Evolutionary conservation across 2,113 vertebrate genomes (phyloP).

Genomic region (Takifugu flavidus): DNA sequence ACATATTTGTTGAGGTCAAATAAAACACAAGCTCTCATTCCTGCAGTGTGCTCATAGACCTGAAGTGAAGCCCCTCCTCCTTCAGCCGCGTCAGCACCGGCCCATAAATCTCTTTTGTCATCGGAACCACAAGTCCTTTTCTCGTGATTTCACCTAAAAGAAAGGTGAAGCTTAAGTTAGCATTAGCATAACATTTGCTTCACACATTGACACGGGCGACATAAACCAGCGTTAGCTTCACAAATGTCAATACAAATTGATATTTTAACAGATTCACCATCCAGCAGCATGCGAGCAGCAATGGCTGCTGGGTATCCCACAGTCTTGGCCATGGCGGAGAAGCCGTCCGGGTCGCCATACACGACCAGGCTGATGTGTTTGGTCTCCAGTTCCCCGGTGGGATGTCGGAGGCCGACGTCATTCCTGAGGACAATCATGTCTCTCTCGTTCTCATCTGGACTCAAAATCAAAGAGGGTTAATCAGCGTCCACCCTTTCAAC

Average conservation of each 20-base stretch:
- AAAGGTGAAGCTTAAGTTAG: neutral
- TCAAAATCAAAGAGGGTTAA: too few relatives aligned
- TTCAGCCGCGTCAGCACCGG: conserved; percentile 82
- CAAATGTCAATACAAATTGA: too few relatives aligned
- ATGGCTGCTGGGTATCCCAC: conserved; percentile 93
- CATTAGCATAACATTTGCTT: neutral
- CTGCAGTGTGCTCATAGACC: conserved; percentile 73
- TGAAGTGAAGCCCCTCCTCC: conserved; percentile 85
- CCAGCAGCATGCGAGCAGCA: conserved; percentile 89
- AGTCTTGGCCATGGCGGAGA: conserved; percentile 96
- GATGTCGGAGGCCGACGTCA: conserved; percentile 87
- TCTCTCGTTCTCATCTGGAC: conserved; percentile 81
- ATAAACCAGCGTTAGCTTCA: too few relatives aligned
- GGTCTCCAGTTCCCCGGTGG: conserved; percentile 90
- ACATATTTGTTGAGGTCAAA: neutral
- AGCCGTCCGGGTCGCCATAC: conserved; percentile 86
- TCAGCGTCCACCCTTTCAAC: too few relatives aligned
- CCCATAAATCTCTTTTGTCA: conserved; percentile 86
- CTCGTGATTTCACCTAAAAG: conserved; percentile 84
- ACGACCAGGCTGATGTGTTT: conserved; percentile 88
- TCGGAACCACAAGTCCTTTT: conserved; percentile 86
- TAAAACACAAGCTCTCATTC: conserved; percentile 40
- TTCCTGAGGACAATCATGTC: conserved; percentile 94
- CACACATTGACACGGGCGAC: neutral
- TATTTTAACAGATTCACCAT: conserved; percentile 78